Conservation (phyloP, 2,888 invertebrate species). For the Epsilonema sp. region DNA sequence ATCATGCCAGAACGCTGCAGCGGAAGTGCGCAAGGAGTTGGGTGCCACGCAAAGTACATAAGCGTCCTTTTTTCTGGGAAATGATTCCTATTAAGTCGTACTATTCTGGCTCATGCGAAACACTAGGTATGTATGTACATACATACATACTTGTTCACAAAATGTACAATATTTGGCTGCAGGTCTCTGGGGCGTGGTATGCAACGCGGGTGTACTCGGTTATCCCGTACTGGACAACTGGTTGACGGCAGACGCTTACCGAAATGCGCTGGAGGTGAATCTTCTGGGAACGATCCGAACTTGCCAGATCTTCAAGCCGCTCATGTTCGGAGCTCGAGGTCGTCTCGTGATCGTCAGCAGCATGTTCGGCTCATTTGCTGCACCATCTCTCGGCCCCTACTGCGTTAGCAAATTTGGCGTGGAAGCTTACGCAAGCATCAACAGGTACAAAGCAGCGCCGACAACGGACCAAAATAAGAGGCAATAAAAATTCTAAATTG, state of each 20-base stretch:
- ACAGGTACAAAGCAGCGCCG: too few species aligned
- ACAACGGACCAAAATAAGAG: too few species aligned
- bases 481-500: too few species aligned
- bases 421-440: constrained; percentile 28
- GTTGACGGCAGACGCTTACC: neutral
- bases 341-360: constrained; percentile 28
- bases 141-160: neutral
- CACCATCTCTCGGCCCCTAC: constrained; percentile 30
- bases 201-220: neutral
- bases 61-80: too few species aligned
- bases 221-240: neutral
- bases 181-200: neutral
- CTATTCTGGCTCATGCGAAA: too few species aligned
- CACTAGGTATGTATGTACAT: constrained; percentile 12
- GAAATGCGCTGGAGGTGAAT: neutral
- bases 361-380: constrained; percentile 22
- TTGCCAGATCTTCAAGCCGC: constrained; percentile 1
- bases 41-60: too few species aligned
- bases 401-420: constrained; percentile 32
- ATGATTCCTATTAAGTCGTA: too few species aligned
- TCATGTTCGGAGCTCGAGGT: constrained; percentile 14
- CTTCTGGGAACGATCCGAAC: neutral
- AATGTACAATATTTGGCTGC: neutral
- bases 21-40: constrained; percentile 35
- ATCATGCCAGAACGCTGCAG: constrained; percentile 52